Percentiles rank a stretch among this genome's conserved stretches.
Conservation (phyloP, 2,888 invertebrate species). For the Julus scandinavius region DNA sequence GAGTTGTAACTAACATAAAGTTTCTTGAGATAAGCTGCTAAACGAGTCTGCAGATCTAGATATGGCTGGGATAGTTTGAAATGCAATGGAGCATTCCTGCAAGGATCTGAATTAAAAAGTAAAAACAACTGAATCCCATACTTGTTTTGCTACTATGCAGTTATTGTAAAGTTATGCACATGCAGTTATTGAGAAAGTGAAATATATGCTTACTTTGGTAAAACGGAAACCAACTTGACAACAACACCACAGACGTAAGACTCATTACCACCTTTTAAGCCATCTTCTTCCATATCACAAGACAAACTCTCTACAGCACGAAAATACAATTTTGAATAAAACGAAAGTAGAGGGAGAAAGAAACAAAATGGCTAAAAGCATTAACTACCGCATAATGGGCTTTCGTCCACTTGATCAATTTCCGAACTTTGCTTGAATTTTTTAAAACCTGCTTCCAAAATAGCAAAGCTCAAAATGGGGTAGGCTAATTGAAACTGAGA, state of each 20-base stretch:
- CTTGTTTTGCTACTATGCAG: no score
- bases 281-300: constrained; percentile 58
- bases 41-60: constrained; percentile 59
- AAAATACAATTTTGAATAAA: constrained; percentile 68
- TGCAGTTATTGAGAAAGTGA: background rate
- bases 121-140: background rate
- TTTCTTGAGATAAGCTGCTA: constrained; percentile 65
- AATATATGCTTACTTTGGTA: constrained; percentile 72
- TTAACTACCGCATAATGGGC: constrained; percentile 49
- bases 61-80: constrained; percentile 61
- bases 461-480: constrained; percentile 88
- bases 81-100: constrained; percentile 81
- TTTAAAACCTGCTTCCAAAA: constrained; percentile 76
- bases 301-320: constrained; percentile 58
- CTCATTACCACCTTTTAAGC: constrained; percentile 57
- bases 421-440: constrained; percentile 69
- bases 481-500: constrained; percentile 89
- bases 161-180: background rate
- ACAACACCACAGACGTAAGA: constrained; percentile 63
- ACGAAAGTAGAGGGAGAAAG: background rate
- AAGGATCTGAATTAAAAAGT: constrained; percentile 71
- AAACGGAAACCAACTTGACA: constrained; percentile 80
- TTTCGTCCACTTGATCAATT: constrained; percentile 69
- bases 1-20: constrained; percentile 58
- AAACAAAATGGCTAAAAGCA: background rate